Evolutionary conservation across 2,113 vertebrate genomes (phyloP).

Genomic region (Genyomyrus donnyi): DNA sequence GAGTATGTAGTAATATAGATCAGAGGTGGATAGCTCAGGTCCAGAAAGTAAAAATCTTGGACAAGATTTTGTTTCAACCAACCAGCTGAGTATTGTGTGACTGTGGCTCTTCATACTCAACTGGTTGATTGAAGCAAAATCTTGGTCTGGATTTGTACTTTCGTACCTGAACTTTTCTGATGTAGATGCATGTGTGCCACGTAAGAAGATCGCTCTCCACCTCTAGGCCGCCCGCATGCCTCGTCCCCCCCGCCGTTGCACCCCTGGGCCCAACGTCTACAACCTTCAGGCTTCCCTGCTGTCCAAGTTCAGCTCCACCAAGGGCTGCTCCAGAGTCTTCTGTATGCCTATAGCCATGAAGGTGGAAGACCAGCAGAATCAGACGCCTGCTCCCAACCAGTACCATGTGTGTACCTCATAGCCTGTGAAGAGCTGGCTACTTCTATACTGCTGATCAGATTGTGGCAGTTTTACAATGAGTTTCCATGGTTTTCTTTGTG

Average conservation of each 20-base stretch:
- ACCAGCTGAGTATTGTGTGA: not conserved
- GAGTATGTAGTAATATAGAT: not conserved
- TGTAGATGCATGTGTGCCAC: not conserved
- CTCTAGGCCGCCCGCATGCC: conserved; percentile 39
- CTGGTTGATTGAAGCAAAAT: not conserved
- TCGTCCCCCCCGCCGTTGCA: conserved; percentile 30
- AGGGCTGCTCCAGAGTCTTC: conserved; percentile 64
- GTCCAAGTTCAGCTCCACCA: conserved; percentile 61
- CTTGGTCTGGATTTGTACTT: not conserved
- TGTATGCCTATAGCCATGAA: conserved; percentile 50
- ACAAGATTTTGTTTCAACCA: not conserved
- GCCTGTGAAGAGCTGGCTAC: not conserved
- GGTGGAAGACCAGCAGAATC: conserved; percentile 34
- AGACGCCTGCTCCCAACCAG: conserved; percentile 66
- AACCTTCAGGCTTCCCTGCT: conserved; percentile 49
- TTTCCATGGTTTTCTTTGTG: not conserved
- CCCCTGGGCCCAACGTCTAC: conserved; percentile 63
- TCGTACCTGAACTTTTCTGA: not conserved
- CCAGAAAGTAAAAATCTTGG: not conserved
- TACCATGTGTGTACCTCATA: conserved; percentile 55
- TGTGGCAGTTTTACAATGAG: not conserved
- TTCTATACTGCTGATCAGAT: not conserved
- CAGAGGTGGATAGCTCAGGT: not conserved
- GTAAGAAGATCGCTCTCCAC: not conserved
- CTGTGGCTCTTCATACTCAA: not conserved